Evolutionary conservation across 2,797 vertebrate species (phyloP).

Genomic region (Cuniculus paca): DNA sequence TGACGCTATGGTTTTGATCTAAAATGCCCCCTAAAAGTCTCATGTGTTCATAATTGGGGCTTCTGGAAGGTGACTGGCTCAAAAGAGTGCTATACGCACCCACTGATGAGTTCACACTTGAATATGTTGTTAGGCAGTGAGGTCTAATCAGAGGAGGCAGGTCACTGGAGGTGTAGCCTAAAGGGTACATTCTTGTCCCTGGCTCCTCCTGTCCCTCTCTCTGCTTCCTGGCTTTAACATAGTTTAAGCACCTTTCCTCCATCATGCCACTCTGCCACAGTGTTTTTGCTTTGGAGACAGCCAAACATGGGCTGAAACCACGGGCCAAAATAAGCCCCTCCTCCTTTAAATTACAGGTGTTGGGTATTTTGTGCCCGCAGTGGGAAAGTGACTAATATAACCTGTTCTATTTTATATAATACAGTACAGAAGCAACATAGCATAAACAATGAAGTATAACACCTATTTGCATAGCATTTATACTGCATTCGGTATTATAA

Average conservation of each 20-base stretch:
- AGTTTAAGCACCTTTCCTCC: background rate
- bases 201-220: background rate
- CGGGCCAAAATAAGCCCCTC: background rate
- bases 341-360: background rate
- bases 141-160: background rate
- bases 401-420: background rate
- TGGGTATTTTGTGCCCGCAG: background rate
- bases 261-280: background rate
- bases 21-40: too few relatives aligned
- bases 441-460: background rate
- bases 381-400: background rate
- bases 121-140: background rate
- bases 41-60: too few relatives aligned
- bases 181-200: background rate
- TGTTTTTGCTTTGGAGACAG: background rate
- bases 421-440: background rate
- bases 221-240: background rate
- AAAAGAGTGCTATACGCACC: too few relatives aligned
- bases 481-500: background rate
- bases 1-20: too few relatives aligned
- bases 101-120: background rate
- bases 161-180: background rate
- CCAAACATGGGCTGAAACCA: background rate
- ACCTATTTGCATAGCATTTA: background rate
- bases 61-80: too few relatives aligned